These are phyloP conservation scores for Hexactinellida sp. DNA, from an alignment of 37 sponge, comb jelly and placozoan genomes.

Conservation along the genomic window DNA sequence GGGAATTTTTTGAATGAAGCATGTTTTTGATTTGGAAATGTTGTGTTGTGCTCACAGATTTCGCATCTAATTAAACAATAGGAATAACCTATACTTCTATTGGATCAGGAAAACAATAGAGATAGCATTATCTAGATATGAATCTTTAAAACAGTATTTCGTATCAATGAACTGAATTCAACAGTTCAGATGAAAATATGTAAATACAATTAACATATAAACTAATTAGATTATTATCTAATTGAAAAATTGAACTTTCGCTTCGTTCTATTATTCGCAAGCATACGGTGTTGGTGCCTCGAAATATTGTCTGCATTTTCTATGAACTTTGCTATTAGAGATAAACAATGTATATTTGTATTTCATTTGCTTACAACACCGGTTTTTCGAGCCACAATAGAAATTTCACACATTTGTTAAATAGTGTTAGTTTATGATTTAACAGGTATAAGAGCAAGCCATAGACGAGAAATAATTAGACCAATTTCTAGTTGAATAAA, in stretches of 20 bases:
- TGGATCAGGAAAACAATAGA: too few species aligned
- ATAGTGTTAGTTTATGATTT: too few species aligned
- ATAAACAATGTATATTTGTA: neutral
- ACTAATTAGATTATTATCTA: neutral
- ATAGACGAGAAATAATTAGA: too few species aligned
- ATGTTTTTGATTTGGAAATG: neutral
- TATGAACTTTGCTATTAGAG: neutral
- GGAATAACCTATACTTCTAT: neutral
- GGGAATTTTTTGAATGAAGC: neutral
- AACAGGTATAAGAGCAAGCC: too few species aligned
- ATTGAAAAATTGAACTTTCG: neutral
- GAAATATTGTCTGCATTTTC: neutral
- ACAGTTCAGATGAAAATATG: neutral
- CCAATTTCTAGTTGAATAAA: too few species aligned
- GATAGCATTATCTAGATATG: neutral
- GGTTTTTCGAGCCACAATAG: too few species aligned
- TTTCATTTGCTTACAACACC: too few species aligned
- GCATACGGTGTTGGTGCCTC: neutral
- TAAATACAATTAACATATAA: neutral
- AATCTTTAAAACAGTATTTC: neutral
- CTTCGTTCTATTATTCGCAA: neutral
- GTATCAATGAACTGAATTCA: neutral
- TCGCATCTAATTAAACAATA: neutral
- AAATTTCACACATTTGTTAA: too few species aligned
- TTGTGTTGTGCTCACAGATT: neutral